These are phyloP conservation scores for Corydoras maculifer DNA, from an alignment of 2,113 vertebrate genomes.

Conservation along the genomic window DNA sequence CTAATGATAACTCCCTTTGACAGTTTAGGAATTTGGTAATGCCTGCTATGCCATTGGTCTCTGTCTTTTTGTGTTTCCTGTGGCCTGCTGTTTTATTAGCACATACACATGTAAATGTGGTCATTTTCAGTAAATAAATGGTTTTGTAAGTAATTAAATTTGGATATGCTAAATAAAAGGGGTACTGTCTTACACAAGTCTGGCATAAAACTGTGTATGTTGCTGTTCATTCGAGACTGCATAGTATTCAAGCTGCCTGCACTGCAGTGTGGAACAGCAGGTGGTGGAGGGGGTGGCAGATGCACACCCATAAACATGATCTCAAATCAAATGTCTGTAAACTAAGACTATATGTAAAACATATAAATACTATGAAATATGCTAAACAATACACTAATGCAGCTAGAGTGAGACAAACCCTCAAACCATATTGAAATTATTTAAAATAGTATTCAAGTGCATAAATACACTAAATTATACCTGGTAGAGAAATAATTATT, in stretches of 20 bases:
- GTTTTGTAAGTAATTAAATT: slow-evolving; percentile 52
- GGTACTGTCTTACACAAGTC: slow-evolving; percentile 24
- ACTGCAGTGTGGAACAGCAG: slow-evolving; percentile 17
- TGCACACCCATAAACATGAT: neutral
- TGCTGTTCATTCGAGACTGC: neutral
- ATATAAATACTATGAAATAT: too few species aligned
- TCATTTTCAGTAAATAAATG: slow-evolving; percentile 46
- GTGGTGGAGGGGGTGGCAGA: neutral
- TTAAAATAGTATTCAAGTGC: too few species aligned
- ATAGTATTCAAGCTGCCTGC: slow-evolving; percentile 12
- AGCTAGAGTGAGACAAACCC: too few species aligned
- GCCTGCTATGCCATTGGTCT: neutral
- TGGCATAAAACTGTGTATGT: slow-evolving; percentile 28
- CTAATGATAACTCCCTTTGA: slow-evolving; percentile 2
- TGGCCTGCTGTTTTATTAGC: slow-evolving; percentile 14
- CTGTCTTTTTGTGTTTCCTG: slow-evolving; percentile 23
- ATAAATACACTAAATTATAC: too few species aligned
- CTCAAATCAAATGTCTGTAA: too few species aligned
- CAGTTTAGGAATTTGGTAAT: slow-evolving; percentile 8
- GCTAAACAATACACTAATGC: too few species aligned
- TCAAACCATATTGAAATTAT: too few species aligned
- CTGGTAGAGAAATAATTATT: too few species aligned
- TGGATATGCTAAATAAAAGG: slow-evolving; percentile 45
- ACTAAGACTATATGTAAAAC: too few species aligned
- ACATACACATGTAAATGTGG: slow-evolving; percentile 46